Conservation (phyloP, 2,888 invertebrate genomes). For the Schizaphis graminum region DNA sequence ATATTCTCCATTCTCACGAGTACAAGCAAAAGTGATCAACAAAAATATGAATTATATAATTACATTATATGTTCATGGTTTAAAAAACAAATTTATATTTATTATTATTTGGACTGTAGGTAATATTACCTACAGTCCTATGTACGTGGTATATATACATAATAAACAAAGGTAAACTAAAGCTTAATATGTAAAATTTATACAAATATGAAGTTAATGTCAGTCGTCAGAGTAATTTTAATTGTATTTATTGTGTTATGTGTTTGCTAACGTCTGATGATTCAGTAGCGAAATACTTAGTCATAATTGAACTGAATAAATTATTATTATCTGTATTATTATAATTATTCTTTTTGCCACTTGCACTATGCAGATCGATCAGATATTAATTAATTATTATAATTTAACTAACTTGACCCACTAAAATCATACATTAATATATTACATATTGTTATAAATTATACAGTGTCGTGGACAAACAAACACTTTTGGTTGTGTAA, state of each 20-base stretch:
- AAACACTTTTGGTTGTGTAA: conserved; percentile 19
- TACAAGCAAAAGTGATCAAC: not conserved
- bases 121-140: too few species aligned
- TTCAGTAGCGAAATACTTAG: not conserved
- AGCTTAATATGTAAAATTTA: not conserved
- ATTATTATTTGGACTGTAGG: not conserved
- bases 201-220: not conserved
- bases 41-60: not conserved
- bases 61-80: not conserved
- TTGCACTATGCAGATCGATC: not conserved
- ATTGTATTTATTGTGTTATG: not conserved
- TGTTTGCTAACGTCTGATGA: not conserved
- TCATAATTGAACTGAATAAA: conserved; percentile 27
- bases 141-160: too few species aligned
- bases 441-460: not conserved
- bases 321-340: conserved; percentile 25
- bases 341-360: not conserved
- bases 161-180: not conserved
- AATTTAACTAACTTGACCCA: conserved; percentile 28
- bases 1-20: not conserved
- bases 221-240: not conserved
- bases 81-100: not conserved
- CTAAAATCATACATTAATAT: not conserved
- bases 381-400: conserved; percentile 11
- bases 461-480: not conserved